Conservation (phyloP, 1,140 invertebrate genomes). For the Atta colombica region DNA sequence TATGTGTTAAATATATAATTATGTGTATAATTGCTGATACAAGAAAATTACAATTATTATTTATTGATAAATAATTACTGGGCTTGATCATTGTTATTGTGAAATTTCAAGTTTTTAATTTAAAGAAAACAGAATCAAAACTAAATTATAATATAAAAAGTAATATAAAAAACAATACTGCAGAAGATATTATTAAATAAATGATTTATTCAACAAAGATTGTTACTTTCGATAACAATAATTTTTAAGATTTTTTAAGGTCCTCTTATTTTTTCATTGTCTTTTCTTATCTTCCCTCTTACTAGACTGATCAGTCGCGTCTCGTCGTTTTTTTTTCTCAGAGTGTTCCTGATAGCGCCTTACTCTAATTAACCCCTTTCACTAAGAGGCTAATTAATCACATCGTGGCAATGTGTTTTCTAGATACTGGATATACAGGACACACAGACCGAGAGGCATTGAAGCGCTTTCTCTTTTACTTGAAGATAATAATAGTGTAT, state of each 20-base stretch:
- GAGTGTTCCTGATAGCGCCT: slow-evolving; percentile 35
- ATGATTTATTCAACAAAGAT: slow-evolving; percentile 9
- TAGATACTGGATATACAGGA: slow-evolving; percentile 18
- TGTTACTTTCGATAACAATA: background rate
- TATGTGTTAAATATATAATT: background rate
- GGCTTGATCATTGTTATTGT: background rate
- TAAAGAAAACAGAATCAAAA: background rate
- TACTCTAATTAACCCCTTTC: slow-evolving; percentile 67
- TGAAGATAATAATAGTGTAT: background rate
- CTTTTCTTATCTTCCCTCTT: slow-evolving; percentile 23
- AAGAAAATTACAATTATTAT: background rate
- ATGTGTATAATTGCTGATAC: background rate
- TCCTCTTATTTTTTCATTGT: slow-evolving; percentile 19
- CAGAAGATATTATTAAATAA: background rate
- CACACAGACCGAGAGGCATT: background rate
- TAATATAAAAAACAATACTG: background rate
- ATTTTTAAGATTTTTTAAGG: background rate
- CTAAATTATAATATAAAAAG: background rate
- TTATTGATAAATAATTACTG: background rate
- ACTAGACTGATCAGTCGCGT: background rate
- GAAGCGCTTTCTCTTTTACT: slow-evolving; percentile 18
- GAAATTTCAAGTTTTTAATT: background rate
- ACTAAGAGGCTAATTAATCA: slow-evolving; percentile 65
- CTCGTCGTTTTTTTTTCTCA: slow-evolving; percentile 13
- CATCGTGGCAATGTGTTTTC: slow-evolving; percentile 1